Base-by-base conservation (phyloP, 2,113 vertebrate species). In the Aplodontia rufa region DNA sequence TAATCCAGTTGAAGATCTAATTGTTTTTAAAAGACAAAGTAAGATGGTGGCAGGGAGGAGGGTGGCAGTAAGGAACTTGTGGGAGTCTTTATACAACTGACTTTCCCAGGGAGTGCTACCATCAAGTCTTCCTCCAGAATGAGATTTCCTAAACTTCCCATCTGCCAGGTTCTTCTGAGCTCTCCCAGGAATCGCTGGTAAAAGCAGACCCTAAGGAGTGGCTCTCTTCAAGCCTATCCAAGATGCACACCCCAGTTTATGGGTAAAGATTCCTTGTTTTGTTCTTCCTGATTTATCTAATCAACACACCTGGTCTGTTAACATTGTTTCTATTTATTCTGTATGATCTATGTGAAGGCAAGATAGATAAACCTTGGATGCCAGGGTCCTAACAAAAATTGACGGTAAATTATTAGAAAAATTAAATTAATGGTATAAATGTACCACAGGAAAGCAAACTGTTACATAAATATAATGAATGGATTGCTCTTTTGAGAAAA, bases 21-120 rank as follows among this genome's bases (percentile, higher is more conserved):
- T 76, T 91, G 53, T 42, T 47, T 94, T 94, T 90, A 72, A 58
- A 82, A 93, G 94, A 64, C 60, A 79, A 92, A 96, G 35, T 55
- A 45, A 91, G 87, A 24, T 45, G 3, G 22, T 32, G 20, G 30
- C 22, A 8, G 58, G 19, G 8, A 60, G 24, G 58, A 60, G 58
- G 58, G 58, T 28, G 24, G 24, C 58, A 72, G 8, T 30, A 62
- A 14, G 53, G 47, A 16, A 62, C 16, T 90, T 90, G 45, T 82
- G 19, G 53, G 53, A 37, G n/a, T 3, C n/a, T 45, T 11, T 28
- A 72, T 20, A 68, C 58, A 80, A 60, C 94, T 53, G 88, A 78
- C 58, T 78, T 80, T 86, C 49, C 35, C 14, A 64, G 12, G 26
- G 37, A 86, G 28, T 79, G 22, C 40, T 64, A 74, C 40, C 35